These are phyloP conservation scores for Mechanitis messenoides DNA, from an alignment of 2,888 invertebrate species.

Conservation along the genomic window DNA sequence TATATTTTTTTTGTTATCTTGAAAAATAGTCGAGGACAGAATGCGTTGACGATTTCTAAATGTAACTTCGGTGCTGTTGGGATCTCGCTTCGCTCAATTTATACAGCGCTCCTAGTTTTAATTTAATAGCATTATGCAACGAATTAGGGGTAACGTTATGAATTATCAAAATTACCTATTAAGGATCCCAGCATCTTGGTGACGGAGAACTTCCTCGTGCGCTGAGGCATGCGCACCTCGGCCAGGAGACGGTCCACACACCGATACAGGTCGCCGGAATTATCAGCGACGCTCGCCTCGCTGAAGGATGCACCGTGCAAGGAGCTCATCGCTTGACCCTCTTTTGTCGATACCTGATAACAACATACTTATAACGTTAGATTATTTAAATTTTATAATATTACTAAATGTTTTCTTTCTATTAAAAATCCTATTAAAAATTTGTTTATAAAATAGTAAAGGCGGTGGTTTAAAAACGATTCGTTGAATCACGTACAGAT, in stretches of 20 bases:
- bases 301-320: slow-evolving; percentile 84
- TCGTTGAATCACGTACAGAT: slow-evolving; percentile 2
- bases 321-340: slow-evolving; percentile 81
- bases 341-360: slow-evolving; percentile 81
- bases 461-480: too few species aligned
- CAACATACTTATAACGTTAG: slow-evolving; percentile 18
- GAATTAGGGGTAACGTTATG: neutral
- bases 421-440: neutral
- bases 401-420: neutral
- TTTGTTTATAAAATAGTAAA: neutral
- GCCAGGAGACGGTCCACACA: slow-evolving; percentile 83
- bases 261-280: slow-evolving; percentile 83
- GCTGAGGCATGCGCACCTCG: slow-evolving; percentile 79
- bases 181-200: slow-evolving; percentile 87
- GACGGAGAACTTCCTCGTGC: slow-evolving; percentile 84
- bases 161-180: slow-evolving; percentile 67
- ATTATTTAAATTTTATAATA: too few species aligned
- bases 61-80: too few species aligned
- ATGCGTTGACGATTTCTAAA: too few species aligned
- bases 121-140: neutral
- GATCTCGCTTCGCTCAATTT: too few species aligned
- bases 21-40: too few species aligned
- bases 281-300: slow-evolving; percentile 89
- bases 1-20: too few species aligned
- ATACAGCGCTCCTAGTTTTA: neutral